Conservation (phyloP, 2,113 vertebrate genomes). For the Perca flavescens region DNA sequence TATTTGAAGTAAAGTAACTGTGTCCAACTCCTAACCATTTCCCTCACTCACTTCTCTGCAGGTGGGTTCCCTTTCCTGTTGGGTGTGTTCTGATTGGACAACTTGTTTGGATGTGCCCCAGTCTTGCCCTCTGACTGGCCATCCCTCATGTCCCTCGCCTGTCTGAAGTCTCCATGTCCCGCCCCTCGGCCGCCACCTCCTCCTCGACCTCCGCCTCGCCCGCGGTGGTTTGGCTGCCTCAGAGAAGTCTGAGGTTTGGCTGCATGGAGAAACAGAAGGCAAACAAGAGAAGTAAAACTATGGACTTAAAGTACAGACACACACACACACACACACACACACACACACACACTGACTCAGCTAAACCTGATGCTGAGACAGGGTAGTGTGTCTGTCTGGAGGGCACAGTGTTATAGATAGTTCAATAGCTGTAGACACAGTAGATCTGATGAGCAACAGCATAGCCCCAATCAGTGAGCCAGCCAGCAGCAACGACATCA, state of each 20-base stretch:
- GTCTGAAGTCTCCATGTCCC: constrained; percentile 75
- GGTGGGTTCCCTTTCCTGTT: constrained; percentile 69
- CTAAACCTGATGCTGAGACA: constrained; percentile 32
- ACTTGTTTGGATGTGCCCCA: constrained; percentile 63
- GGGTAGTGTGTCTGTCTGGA: constrained; percentile 11
- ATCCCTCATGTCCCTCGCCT: constrained; percentile 77
- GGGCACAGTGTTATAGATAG: constrained; percentile 10
- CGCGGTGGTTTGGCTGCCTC: constrained; percentile 88
- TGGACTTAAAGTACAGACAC: neutral
- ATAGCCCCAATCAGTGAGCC: neutral
- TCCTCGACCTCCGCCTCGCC: constrained; percentile 62
- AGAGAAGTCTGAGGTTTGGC: constrained; percentile 94
- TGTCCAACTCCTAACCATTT: neutral
- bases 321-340: neutral
- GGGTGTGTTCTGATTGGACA: constrained; percentile 68
- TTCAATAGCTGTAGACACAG: neutral
- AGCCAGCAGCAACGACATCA: neutral
- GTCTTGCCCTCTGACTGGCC: constrained; percentile 75
- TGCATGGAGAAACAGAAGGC: constrained; percentile 56
- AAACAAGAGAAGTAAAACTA: constrained; percentile 7
- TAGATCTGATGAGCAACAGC: neutral
- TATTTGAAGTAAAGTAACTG: neutral
- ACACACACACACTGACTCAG: constrained; percentile 17
- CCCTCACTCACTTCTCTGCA: constrained; percentile 78
- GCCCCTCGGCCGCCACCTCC: constrained; percentile 62